phyloP scores from a whole-genome alignment of 2,113 vertebrate genomes.

The Amblyornis subalaris region DNA sequence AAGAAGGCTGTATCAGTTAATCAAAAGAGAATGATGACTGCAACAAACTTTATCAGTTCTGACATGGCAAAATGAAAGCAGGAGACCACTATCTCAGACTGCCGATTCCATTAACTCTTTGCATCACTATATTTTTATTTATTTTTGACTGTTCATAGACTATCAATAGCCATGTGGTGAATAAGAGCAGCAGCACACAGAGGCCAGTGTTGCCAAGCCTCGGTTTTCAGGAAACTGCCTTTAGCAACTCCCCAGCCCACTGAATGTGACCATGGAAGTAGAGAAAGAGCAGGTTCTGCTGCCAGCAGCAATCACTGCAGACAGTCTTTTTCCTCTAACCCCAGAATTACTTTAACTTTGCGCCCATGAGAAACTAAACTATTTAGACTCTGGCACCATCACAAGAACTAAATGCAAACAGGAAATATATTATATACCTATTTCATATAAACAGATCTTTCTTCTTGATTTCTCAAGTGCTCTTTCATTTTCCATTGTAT shows the following conservation, averaged over 20 bases:
- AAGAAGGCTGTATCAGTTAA: conserved; percentile 58
- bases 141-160: not conserved
- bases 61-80: conserved; percentile 45
- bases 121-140: conserved; percentile 16
- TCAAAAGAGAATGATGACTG: conserved; percentile 41
- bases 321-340: not conserved
- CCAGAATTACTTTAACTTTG: conserved; percentile 2
- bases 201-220: not conserved
- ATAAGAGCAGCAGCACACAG: not conserved
- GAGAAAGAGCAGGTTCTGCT: not conserved
- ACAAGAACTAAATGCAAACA: not conserved
- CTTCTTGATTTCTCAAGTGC: not conserved
- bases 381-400: not conserved
- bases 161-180: not conserved
- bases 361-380: conserved; percentile 4
- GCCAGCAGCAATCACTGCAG: not conserved
- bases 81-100: not conserved
- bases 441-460: conserved; percentile 1
- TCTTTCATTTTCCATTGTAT: not conserved
- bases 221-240: not conserved
- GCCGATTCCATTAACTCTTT: conserved; percentile 18
- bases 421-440: not conserved
- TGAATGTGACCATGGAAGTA: not conserved
- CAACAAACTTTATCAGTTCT: conserved; percentile 36
- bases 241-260: not conserved